phyloP scores from a whole-genome alignment of 2,113 vertebrate species.

The Gymnogyps californianus region DNA sequence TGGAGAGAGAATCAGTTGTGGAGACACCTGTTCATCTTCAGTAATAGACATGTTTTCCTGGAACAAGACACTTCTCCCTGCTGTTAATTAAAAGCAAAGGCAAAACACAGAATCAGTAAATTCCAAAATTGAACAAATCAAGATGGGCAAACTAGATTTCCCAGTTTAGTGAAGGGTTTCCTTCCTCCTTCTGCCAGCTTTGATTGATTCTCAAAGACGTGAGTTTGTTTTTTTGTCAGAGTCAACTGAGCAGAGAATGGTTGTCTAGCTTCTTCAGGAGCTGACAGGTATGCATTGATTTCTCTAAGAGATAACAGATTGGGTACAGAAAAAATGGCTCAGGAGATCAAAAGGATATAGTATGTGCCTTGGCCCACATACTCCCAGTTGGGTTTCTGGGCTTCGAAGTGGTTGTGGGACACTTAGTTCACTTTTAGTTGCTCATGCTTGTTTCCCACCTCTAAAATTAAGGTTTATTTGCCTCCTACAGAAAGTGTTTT shows the following conservation, averaged over 20 bases:
- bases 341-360: neutral
- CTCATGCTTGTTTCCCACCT: neutral
- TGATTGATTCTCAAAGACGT: neutral
- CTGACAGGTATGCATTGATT: neutral
- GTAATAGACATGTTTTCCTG: neutral
- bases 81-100: neutral
- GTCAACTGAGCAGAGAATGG: neutral
- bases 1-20: neutral
- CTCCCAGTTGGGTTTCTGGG: neutral
- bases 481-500: neutral
- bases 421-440: neutral
- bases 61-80: neutral
- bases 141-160: neutral
- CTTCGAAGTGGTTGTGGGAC: neutral
- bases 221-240: neutral
- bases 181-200: neutral
- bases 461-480: neutral
- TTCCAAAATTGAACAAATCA: neutral
- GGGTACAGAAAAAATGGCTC: neutral
- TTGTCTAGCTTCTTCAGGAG: neutral
- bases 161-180: neutral
- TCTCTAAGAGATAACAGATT: neutral
- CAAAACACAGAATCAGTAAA: neutral
- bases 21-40: neutral
- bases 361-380: neutral